Evolutionary conservation across 2,113 vertebrate species (phyloP).

Genomic region (Takifugu flavidus): DNA sequence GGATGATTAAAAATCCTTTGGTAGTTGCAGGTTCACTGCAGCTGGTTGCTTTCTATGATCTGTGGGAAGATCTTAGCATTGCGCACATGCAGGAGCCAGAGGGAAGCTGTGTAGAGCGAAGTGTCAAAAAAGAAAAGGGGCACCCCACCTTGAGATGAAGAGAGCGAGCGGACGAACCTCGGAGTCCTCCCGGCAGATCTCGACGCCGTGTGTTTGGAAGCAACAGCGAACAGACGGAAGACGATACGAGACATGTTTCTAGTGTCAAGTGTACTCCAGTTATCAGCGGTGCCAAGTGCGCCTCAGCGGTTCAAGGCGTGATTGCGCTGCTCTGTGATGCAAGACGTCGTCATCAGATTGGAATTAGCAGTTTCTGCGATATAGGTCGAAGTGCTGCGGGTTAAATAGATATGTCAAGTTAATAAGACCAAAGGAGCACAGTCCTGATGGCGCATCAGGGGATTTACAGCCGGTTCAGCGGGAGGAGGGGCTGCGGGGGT

Average conservation of each 20-base stretch:
- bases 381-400: too few relatives aligned
- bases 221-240: slow-evolving; percentile 37
- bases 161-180: slow-evolving; percentile 43
- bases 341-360: too few relatives aligned
- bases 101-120: not conserved
- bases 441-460: not conserved
- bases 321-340: slow-evolving; percentile 10
- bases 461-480: too few relatives aligned
- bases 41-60: too few relatives aligned
- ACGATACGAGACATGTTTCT: slow-evolving; percentile 69
- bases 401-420: too few relatives aligned
- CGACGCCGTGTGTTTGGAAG: slow-evolving; percentile 29
- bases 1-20: too few relatives aligned
- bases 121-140: not conserved
- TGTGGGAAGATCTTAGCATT: too few relatives aligned
- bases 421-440: not conserved
- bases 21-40: too few relatives aligned
- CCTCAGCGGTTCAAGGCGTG: slow-evolving; percentile 14
- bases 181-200: slow-evolving; percentile 34
- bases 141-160: slow-evolving; percentile 58
- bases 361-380: too few relatives aligned
- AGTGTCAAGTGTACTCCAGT: slow-evolving; percentile 36
- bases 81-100: not conserved
- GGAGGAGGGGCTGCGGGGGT: too few relatives aligned
- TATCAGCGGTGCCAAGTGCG: slow-evolving; percentile 2